These are phyloP conservation scores for Mionectes olivaceus DNA, from an alignment of 2,797 vertebrate genomes.

Conservation along the genomic window DNA sequence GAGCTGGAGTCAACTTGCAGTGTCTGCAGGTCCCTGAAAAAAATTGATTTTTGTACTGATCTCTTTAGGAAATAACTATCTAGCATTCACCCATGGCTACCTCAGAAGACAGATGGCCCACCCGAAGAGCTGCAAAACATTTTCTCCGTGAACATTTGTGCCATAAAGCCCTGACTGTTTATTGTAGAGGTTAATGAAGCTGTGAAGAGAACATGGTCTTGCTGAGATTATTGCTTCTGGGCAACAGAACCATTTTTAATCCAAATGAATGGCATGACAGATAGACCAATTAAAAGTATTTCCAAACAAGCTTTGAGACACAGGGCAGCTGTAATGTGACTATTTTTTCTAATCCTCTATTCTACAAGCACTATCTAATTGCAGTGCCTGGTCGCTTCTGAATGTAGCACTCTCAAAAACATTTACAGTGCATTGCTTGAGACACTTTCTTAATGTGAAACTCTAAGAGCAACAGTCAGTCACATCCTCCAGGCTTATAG, in stretches of 20 bases:
- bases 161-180: conserved; percentile 30
- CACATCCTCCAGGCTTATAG: not conserved
- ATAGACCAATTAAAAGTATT: conserved; percentile 67
- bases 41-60: not conserved
- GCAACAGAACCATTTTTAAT: conserved; percentile 49
- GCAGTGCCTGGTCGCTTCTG: not conserved
- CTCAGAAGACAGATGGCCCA: conserved; percentile 19
- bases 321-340: conserved; percentile 20
- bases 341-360: not conserved
- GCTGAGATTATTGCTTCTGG: conserved; percentile 63
- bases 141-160: conserved; percentile 2
- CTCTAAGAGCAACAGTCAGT: not conserved
- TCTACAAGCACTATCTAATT: conserved; percentile 14
- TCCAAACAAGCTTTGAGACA: conserved; percentile 62
- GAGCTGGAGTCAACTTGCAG: not conserved
- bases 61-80: not conserved
- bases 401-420: not conserved
- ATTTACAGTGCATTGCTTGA: not conserved
- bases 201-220: conserved; percentile 52
- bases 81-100: not conserved
- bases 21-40: not conserved
- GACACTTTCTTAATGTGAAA: not conserved
- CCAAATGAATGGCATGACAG: conserved; percentile 58
- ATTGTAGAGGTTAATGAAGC: conserved; percentile 66
- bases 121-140: not conserved